Evolutionary conservation across 2,888 invertebrate species (phyloP), one percentile per base, ranked within the genome.

Genomic region (Digitonthophagus gazella): DNA sequence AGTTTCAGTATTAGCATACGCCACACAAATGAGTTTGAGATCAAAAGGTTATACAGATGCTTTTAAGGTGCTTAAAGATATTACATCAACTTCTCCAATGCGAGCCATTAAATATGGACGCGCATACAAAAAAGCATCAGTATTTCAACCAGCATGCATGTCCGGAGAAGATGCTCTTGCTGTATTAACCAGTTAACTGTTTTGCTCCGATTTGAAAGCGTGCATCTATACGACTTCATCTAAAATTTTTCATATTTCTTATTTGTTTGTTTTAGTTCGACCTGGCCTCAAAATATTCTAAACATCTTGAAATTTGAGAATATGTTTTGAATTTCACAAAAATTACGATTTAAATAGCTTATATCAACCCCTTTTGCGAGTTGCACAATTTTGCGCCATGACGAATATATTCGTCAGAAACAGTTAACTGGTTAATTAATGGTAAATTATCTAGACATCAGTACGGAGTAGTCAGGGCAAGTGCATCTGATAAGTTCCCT

Each of bases 401-500:
- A n/a, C n/a, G n/a, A n/a, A n/a, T n/a, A n/a, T n/a, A n/a, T n/a
- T n/a, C n/a, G n/a, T n/a, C n/a, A n/a, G n/a, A n/a, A n/a, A n/a
- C n/a, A n/a, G n/a, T 65, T 72, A 64, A 64, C 65, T 76, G 65
- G 72, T n/a, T n/a, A n/a, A n/a, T 76, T 64, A 75, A 76, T 15
- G 75, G 69, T 15, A 73, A 75, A 66, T 68, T 77, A 71, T 74
- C 73, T 54, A 64, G 76, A 22, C 71, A 76, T 71, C 73, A 77
- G 65, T 77, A 76, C 70, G 56, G 77, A 65, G 66, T 75, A 67
- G 72, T 77, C 18, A 75, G 75, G 71, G 71, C 22, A 65, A 74
- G 71, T 73, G 75, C 72, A 69, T 73, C 76, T 63, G 74, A 78
- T 22, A 74, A 66, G 69, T 76, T 71, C 70, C 72, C 74, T 16